A percentile compares a stretch with the other conserved stretches of the same genome.
phyloP scores from a whole-genome alignment of 2,888 invertebrate genomes.

The Patella ulyssiponensis region DNA sequence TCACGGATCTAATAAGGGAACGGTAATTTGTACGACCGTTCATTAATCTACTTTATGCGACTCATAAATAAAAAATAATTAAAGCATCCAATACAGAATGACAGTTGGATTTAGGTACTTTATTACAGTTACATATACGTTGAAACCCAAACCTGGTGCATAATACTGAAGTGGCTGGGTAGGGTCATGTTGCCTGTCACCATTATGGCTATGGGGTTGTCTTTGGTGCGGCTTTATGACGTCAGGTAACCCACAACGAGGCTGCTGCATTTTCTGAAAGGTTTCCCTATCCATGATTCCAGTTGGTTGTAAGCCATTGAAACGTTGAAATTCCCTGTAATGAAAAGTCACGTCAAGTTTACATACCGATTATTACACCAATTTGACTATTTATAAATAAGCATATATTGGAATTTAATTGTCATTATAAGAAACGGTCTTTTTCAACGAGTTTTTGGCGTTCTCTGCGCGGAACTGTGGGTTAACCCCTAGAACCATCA shows the following conservation, averaged over 20 bases:
- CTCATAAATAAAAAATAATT: too few species aligned
- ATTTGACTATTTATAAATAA: too few species aligned
- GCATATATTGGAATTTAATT: background rate
- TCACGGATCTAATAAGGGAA: too few species aligned
- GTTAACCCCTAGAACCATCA: too few species aligned
- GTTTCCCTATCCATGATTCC: slow-evolving; percentile 60
- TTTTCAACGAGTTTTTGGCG: too few species aligned
- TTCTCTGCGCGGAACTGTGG: too few species aligned
- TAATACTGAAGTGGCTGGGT: slow-evolving; percentile 44
- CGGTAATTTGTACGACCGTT: too few species aligned
- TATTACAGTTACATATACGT: too few species aligned
- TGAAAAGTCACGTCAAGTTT: background rate
- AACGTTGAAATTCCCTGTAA: slow-evolving; percentile 62
- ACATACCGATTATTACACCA: too few species aligned
- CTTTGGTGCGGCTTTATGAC: slow-evolving; percentile 46
- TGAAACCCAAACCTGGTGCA: slow-evolving; percentile 43
- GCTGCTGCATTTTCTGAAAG: slow-evolving; percentile 57
- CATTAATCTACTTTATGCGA: too few species aligned
- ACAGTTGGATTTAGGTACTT: too few species aligned
- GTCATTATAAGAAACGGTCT: background rate
- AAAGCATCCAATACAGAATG: too few species aligned
- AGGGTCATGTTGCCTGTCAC: slow-evolving; percentile 16
- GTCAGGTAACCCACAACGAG: slow-evolving; percentile 67
- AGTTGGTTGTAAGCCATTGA: slow-evolving; percentile 59
- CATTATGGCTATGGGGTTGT: slow-evolving; percentile 23